phyloP scores from a whole-genome alignment of 1,140 invertebrate genomes.

The Oncopodura yosiiana region DNA sequence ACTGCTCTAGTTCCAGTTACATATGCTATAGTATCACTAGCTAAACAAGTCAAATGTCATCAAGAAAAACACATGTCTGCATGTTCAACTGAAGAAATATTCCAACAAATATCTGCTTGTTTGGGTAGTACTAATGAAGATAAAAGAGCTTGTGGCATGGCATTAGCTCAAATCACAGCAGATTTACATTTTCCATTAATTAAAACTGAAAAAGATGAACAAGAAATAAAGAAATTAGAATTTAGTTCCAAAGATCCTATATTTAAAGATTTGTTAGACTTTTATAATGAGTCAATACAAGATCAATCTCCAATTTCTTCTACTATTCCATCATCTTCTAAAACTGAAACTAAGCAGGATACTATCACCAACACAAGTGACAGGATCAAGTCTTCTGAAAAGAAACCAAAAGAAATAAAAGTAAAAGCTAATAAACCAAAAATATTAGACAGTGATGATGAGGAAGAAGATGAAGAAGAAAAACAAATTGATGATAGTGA shows the following conservation, averaged over 20 bases:
- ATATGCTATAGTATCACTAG: conserved; percentile 14
- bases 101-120: conserved; percentile 1
- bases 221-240: conserved; percentile 1
- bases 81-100: background rate
- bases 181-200: conserved; percentile 1
- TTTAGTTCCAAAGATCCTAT: background rate
- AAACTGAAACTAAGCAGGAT: too few relatives aligned
- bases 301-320: too few relatives aligned
- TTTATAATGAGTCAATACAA: background rate
- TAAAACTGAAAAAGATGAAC: too few relatives aligned
- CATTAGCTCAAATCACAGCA: conserved; percentile 18
- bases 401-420: background rate
- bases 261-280: background rate
- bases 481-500: background rate
- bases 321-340: too few relatives aligned
- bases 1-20: conserved; percentile 6
- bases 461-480: conserved; percentile 15
- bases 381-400: too few relatives aligned
- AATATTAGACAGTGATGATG: conserved; percentile 30
- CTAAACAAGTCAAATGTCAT: conserved; percentile 9
- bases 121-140: conserved; percentile 18
- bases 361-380: too few relatives aligned
- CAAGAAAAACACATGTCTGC: background rate
- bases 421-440: background rate
- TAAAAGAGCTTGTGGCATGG: conserved; percentile 25